phyloP scores from a whole-genome alignment of 2,113 vertebrate genomes.

The Noturus placidus region DNA sequence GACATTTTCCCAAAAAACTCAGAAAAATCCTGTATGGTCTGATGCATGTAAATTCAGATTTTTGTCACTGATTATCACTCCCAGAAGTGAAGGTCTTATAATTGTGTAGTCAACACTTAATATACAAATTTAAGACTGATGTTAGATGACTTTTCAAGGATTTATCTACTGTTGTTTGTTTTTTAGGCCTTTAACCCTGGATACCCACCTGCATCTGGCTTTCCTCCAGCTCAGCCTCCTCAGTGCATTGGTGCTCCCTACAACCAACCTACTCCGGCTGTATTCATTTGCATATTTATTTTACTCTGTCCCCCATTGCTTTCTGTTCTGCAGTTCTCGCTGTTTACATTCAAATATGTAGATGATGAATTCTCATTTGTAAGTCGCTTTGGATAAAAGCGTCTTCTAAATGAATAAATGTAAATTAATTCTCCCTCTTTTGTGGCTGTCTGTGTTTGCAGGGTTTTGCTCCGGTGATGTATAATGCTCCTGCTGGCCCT shows the following conservation, averaged over 20 bases:
- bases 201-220: constrained; percentile 49
- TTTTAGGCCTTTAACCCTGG: background rate
- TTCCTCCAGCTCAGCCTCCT: constrained; percentile 47
- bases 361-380: background rate
- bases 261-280: constrained; percentile 56
- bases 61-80: too few relatives aligned
- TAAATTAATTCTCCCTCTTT: background rate
- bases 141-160: background rate
- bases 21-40: too few relatives aligned
- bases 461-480: constrained; percentile 62
- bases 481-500: constrained; percentile 41
- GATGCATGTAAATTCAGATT: too few relatives aligned
- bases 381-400: too few relatives aligned
- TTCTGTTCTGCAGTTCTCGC: background rate
- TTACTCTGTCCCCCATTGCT: too few relatives aligned
- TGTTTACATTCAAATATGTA: background rate
- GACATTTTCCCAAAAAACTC: too few relatives aligned
- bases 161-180: background rate
- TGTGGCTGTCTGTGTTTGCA: constrained; percentile 44
- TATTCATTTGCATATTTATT: constrained; percentile 35
- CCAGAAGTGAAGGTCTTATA: background rate
- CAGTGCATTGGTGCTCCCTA: constrained; percentile 56
- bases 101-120: background rate
- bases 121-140: background rate
- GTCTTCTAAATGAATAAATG: too few relatives aligned